Evolutionary conservation across 2,888 invertebrate genomes (phyloP), one percentile per base, ranked within the genome.

Genomic region (Cloeon dipterum): DNA sequence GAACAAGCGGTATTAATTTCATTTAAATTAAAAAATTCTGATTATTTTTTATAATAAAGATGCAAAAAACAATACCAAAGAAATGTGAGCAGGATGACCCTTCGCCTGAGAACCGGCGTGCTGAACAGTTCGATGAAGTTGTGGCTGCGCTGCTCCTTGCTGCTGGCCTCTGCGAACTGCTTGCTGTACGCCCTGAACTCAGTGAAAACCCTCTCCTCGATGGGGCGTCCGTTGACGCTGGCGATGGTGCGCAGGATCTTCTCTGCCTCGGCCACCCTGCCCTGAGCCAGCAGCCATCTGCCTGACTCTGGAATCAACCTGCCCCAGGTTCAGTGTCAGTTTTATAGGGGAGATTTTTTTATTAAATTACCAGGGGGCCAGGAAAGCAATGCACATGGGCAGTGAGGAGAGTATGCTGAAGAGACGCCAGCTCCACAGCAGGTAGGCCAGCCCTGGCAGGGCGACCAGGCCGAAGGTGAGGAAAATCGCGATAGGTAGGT

Each of bases 221-320:
- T 40, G 3, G 38, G 20, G 4, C 40, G 40, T 20, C 38, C 38
- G 19, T 38, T 38, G 17, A 38, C 17, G 26, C n/a, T 25, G 14
- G 38, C 38, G 23, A 33, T 34, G 5, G 18, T 3, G 4, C 38
- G 16, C 4, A 38, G 20, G 13, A 38, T 38, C 11, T 38, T 21
- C 14, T 38, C 54, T 1, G 68, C 67, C 40, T 58, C 50, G 3
- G 63, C 61, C 8, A 58, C 56, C 42, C 57, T 53, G 18, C 62
- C 62, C 46, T 59, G 62, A 37, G 66, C 59, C 10, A 68, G 55
- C 20, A 69, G 50, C 69, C 69, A 70, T 42, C 67, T 62, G 0
- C 64, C 67, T 45, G 68, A 68, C 49, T 69, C 68, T 1, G 66
- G 66, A 3, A 61, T 59, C 7, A 38, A 18, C 25, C 38, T 38